Conservation (phyloP, 2,888 invertebrate genomes). For the Petrolisthes cinctipes region DNA sequence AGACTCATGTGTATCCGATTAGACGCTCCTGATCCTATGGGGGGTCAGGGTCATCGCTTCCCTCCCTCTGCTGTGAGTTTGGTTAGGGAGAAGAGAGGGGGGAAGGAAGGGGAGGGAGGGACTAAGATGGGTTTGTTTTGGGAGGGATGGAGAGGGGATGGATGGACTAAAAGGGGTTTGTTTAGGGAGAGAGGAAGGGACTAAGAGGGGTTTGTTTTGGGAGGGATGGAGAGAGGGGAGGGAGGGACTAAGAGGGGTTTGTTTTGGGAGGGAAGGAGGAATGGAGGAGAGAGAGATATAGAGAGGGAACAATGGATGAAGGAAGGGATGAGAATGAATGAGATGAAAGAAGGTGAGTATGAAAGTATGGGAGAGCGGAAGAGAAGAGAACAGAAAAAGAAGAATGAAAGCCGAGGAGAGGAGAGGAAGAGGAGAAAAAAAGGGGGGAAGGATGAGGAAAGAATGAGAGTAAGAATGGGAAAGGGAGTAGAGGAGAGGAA, state of each 20-base stretch:
- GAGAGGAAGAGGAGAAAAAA: not conserved
- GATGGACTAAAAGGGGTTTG: not conserved
- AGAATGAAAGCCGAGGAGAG: not conserved
- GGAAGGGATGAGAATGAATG: not conserved
- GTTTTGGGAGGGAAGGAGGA: not conserved
- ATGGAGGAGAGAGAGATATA: not conserved
- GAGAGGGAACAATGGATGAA: not conserved
- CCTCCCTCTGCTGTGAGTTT: slow-evolving; percentile 10
- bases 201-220: not conserved
- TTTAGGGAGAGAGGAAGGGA: not conserved
- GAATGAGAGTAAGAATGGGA: not conserved
- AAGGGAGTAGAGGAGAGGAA: not conserved
- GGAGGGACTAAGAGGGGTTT: not conserved
- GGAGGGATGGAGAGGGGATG: not conserved
- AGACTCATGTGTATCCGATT: slow-evolving; percentile 68
- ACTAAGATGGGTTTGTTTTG: not conserved
- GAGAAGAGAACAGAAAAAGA: not conserved
- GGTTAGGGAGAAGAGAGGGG: not conserved
- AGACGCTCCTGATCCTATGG: slow-evolving; percentile 66
- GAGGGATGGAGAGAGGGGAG: not conserved
- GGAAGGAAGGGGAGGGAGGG: not conserved
- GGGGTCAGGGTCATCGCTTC: slow-evolving; percentile 40
- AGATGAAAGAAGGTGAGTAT: not conserved
- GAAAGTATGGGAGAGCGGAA: not conserved
- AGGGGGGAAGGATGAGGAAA: not conserved